Conservation (phyloP, 2,888 invertebrate genomes). For the Galerucella calmariensis region DNA sequence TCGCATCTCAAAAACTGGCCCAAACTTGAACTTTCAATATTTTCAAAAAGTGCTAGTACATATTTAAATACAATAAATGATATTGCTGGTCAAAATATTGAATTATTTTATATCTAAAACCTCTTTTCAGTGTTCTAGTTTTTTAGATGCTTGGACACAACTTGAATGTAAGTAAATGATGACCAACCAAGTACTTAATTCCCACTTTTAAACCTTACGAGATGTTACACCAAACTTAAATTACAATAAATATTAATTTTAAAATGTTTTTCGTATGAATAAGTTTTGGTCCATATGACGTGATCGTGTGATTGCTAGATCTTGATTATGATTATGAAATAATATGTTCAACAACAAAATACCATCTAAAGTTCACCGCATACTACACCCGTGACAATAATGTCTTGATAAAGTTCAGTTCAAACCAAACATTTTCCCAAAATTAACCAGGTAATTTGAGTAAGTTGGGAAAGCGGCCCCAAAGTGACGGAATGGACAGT, state of each 20-base stretch:
- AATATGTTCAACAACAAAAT: no score
- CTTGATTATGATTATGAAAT: background rate
- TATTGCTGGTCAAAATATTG: background rate
- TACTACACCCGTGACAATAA: no score
- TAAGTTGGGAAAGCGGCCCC: no score
- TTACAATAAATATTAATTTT: background rate
- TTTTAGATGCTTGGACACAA: background rate
- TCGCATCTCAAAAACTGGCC: background rate
- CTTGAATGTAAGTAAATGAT: background rate
- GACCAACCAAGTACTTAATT: constrained; percentile 7
- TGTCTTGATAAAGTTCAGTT: no score
- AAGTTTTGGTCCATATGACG: constrained; percentile 1
- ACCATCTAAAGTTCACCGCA: no score
- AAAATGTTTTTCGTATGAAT: background rate
- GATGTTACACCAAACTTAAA: background rate
- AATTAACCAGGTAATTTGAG: no score
- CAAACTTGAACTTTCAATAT: background rate
- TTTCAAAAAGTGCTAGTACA: background rate
- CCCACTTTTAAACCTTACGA: background rate
- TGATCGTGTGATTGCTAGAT: background rate
- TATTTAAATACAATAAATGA: background rate
- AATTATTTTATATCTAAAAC: background rate
- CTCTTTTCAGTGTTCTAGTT: background rate
- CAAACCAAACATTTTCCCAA: no score
- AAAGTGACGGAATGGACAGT: no score